Percentiles rank a stretch among this genome's conserved stretches.
Evolutionary conservation across 2,113 vertebrate species (phyloP).

Genomic region (Larimichthys polyactis): DNA sequence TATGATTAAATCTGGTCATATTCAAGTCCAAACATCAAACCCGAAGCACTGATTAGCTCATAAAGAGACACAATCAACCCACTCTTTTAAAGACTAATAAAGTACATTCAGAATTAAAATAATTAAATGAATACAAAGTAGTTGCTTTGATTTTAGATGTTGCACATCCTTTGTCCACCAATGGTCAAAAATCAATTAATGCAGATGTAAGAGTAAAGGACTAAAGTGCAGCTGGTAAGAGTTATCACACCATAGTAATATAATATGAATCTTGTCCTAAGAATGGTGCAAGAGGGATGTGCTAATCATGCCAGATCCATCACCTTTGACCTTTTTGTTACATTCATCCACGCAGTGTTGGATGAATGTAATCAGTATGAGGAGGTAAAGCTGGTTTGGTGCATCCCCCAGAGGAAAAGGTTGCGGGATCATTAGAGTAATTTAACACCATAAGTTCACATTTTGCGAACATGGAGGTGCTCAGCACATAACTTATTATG

Average conservation of each 20-base stretch:
- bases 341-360: neutral
- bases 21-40: slow-evolving; percentile 1
- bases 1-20: neutral
- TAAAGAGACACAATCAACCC: neutral
- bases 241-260: neutral
- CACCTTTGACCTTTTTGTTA: neutral
- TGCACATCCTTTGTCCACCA: neutral
- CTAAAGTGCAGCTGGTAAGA: no score
- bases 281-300: neutral
- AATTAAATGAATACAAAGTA: neutral
- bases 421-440: no score
- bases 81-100: neutral
- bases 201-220: no score
- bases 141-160: neutral
- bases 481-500: no score
- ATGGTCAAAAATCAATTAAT: no score
- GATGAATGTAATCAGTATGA: neutral
- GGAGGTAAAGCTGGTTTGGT: neutral
- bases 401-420: neutral
- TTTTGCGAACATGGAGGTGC: neutral
- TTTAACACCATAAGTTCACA: neutral
- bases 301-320: neutral
- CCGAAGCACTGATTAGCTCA: neutral
- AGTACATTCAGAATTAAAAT: neutral
- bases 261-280: neutral